Conservation (phyloP, 2,888 invertebrate species). For the Eumerus sabulonum region DNA sequence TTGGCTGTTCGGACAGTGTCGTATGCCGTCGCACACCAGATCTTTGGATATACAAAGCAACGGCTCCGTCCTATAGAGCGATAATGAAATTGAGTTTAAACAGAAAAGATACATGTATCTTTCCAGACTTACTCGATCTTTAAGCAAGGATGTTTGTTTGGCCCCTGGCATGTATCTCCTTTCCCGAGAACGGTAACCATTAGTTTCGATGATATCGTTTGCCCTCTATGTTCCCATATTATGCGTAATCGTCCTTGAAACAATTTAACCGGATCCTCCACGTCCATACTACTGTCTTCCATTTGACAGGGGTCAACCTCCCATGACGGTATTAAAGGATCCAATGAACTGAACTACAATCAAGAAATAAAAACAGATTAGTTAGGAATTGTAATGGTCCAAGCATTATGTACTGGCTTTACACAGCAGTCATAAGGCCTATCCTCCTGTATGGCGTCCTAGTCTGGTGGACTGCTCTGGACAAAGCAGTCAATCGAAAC, state of each 20-base stretch:
- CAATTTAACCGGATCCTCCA: conserved; percentile 81
- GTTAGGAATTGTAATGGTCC: too few species aligned
- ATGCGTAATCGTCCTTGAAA: conserved; percentile 81
- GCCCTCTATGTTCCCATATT: conserved; percentile 79
- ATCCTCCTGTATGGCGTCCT: too few species aligned
- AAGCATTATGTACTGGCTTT: not conserved
- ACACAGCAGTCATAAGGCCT: too few species aligned
- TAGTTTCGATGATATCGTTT: conserved; percentile 75
- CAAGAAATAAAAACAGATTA: conserved; percentile 17
- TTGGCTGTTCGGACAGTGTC: conserved; percentile 84
- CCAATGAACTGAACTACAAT: conserved; percentile 76
- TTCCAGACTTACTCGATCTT: conserved; percentile 77
- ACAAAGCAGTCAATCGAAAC: too few species aligned
- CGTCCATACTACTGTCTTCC: conserved; percentile 79
- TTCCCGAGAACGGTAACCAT: conserved; percentile 78
- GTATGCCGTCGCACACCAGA: conserved; percentile 84
- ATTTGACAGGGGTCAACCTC: conserved; percentile 80
- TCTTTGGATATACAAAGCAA: conserved; percentile 83
- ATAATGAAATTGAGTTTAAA: not conserved
- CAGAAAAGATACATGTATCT: too few species aligned
- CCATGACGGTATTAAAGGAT: conserved; percentile 80
- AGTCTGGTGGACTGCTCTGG: too few species aligned
- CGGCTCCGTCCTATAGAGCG: conserved; percentile 72
- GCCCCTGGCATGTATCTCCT: conserved; percentile 76
- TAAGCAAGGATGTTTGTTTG: conserved; percentile 76